Percentiles rank a stretch among this genome's conserved stretches.
phyloP scores from a whole-genome alignment of 2,888 invertebrate genomes.

The Rhamnusium bicolor region DNA sequence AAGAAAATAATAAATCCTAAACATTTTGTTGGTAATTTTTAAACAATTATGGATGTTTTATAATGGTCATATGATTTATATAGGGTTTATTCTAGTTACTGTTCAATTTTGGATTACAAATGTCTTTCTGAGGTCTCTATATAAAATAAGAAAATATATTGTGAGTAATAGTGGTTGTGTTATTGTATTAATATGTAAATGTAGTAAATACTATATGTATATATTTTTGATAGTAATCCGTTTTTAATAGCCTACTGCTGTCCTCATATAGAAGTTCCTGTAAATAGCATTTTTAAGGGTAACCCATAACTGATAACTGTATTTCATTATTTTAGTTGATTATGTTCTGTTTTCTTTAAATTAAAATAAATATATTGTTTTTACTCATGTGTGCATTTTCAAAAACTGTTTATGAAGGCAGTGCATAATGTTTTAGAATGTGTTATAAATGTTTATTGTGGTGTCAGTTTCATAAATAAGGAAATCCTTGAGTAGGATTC shows the following conservation, averaged over 20 bases:
- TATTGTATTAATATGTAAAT: background rate
- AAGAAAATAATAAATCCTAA: background rate
- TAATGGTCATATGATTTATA: background rate
- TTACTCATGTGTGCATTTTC: background rate
- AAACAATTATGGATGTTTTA: background rate
- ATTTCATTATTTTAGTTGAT: background rate
- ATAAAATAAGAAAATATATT: background rate
- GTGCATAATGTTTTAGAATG: no score
- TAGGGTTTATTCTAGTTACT: background rate
- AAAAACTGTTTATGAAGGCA: no score
- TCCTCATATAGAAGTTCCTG: background rate
- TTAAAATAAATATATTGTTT: background rate
- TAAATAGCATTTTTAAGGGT: background rate
- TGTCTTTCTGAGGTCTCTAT: background rate
- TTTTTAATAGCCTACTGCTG: background rate
- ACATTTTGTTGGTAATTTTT: background rate
- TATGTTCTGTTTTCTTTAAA: background rate
- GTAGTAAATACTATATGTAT: background rate
- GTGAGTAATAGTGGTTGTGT: background rate
- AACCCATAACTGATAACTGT: background rate
- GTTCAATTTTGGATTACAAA: background rate
- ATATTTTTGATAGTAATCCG: background rate
- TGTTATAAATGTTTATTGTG: no score
- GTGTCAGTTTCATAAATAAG: no score
- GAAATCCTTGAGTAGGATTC: no score